Base-by-base conservation (phyloP, 2,113 vertebrate species). In the Scytalopus superciliaris region DNA sequence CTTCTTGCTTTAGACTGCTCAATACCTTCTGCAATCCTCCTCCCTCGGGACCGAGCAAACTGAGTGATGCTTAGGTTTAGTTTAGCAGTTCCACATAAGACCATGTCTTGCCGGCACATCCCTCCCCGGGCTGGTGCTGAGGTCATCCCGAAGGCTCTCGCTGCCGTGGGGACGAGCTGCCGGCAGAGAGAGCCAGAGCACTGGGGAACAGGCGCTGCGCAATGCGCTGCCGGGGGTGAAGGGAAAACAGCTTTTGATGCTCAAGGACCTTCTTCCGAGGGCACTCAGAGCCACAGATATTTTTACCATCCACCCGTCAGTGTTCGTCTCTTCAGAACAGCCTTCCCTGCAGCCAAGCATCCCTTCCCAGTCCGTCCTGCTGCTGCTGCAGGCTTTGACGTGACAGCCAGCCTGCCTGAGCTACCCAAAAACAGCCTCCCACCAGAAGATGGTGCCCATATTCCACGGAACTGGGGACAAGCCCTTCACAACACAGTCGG, bases 121-220 rank as follows among this genome's bases (percentile, higher is more conserved):
- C n/a, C 75, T 52, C 8, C 21, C 6, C 12, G 2, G 50, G 52
- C 39, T 55, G 75, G 2, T 1, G 44, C 7, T 3, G 9, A 10
- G 74, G 78, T 53, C 53, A n/a, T 30, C 56, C 4, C 56, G 8
- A 33, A 40, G 40, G 31, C 49, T 57, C 12, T 6, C 2, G 19
- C 39, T 87, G 92, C 62, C 37, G 30, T 19, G 6, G 87, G 83
- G 80, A 67, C 4, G 4, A 62, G 69, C 91, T 73, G 93, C 88
- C 96, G 74, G 93, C 75, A 97, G 96, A 91, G 94, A 85, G 96
- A 92, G 95, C 72, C 73, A 55, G 35, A 93, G 92, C 85, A 6
- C 64, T 1, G 74, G 74, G 28, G 55, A 87, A 24, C 37, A 17
- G 37, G 37, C 2, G 0, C 60, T 8, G 33, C 2, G 0, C 16